phyloP scores from a whole-genome alignment of 2,797 vertebrate genomes.

The Syngnathus acus region DNA sequence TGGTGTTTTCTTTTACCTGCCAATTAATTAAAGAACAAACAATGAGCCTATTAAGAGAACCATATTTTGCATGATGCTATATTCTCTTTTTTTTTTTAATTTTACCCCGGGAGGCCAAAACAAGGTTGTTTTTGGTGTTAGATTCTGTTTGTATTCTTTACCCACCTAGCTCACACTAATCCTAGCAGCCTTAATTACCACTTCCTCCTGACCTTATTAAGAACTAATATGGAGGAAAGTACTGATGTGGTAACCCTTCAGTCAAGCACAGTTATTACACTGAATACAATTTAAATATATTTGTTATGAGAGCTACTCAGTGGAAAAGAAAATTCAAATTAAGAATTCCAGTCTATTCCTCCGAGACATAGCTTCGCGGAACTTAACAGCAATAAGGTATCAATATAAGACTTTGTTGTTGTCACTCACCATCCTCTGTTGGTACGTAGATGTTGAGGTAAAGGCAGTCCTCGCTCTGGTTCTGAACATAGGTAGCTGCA shows the following conservation, averaged over 20 bases:
- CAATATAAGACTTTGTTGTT: neutral
- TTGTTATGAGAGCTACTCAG: neutral
- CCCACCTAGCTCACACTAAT: constrained; percentile 9
- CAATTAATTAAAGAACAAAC: constrained; percentile 30
- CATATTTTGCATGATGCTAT: constrained; percentile 17
- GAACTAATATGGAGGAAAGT: neutral
- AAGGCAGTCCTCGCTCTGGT: constrained; percentile 92
- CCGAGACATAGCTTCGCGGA: neutral
- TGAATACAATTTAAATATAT: constrained; percentile 1
- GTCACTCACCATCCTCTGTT: constrained; percentile 67
- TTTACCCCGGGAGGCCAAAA: constrained; percentile 21
- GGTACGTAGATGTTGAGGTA: constrained; percentile 87
- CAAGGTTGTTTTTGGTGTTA: constrained; percentile 12
- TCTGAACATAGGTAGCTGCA: constrained; percentile 83
- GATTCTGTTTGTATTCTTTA: constrained; percentile 14
- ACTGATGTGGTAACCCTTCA: constrained; percentile 7
- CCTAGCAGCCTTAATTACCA: constrained; percentile 10
- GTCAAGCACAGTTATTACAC: constrained; percentile 7
- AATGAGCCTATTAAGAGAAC: constrained; percentile 20
- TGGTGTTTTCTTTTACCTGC: constrained; percentile 33
- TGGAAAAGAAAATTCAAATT: neutral
- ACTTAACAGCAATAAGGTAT: neutral
- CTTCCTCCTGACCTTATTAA: constrained; percentile 9
- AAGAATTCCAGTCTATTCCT: neutral
- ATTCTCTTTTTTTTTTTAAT: constrained; percentile 24